A percentile compares a stretch with the other conserved stretches of the same genome.
Conservation (phyloP, 2,888 invertebrate species). For the Drosophila flavopinicola region DNA sequence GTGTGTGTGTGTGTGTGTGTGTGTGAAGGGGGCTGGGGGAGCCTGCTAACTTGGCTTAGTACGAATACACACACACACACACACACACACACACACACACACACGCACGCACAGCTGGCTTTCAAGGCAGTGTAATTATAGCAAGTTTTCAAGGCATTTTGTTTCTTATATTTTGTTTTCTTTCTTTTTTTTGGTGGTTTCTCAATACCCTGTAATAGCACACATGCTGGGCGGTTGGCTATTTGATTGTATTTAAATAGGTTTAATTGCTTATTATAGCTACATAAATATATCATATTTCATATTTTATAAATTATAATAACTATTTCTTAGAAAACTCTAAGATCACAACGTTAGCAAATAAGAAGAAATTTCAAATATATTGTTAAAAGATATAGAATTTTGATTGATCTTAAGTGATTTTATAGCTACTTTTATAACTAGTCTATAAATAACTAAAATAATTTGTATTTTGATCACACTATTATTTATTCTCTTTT, state of each 20-base stretch:
- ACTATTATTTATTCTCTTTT: too few species aligned
- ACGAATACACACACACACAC: conserved; percentile 23
- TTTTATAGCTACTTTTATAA: too few species aligned
- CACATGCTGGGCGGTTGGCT: not conserved
- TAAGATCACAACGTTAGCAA: too few species aligned
- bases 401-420: too few species aligned
- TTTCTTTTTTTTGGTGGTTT: conserved; percentile 4
- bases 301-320: too few species aligned
- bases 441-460: too few species aligned
- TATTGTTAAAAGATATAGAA: too few species aligned
- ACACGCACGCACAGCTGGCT: conserved; percentile 28
- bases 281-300: too few species aligned
- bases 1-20: conserved; percentile 3
- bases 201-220: conserved; percentile 24
- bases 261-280: too few species aligned
- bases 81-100: conserved; percentile 15
- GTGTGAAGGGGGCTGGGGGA: conserved; percentile 2
- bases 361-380: too few species aligned
- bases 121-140: conserved; percentile 70
- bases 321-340: too few species aligned
- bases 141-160: conserved; percentile 75
- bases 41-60: conserved; percentile 42
- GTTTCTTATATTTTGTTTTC: conserved; percentile 33
- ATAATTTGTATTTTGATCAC: too few species aligned
- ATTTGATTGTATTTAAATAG: not conserved